Evolutionary conservation across 2,113 vertebrate genomes (phyloP), one percentile per base, ranked within the genome.

Genomic region (Hucho hucho): DNA sequence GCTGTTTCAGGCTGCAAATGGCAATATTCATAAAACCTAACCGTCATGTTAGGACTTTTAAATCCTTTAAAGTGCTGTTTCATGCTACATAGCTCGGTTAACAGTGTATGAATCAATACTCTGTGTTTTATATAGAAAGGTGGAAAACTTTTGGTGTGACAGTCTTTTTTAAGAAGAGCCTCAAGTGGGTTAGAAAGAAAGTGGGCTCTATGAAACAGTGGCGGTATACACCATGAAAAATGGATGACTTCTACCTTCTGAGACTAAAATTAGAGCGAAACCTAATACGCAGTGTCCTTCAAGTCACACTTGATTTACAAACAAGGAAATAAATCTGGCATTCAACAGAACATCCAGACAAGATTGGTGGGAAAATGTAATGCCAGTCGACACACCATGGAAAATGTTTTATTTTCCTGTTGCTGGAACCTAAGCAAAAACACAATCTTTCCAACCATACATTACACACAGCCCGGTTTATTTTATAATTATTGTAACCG

Each of bases 181-280:
- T 71, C 6, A 70, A 77, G 85, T 79, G 49, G 63, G 76, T 68
- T 43, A 43, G 86, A 81, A 75, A 69, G 43, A 69, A 74, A 61
- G 73, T 67, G 68, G 64, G 66, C 11, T 25, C 67, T 75, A 1
- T 75, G 84, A 89, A 79, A 78, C 78, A 67, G 72, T 67, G 70
- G 69, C 79, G 81, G 82, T 78, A 76, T 81, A 73, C 69, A 81
- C 64, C 87, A 89, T 91, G 81, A 88, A 91, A 90, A 89, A 90
- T 90, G 84, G 84, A 91, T 89, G 89, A 89, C 84, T 80, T 84
- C 82, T 70, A 82, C 81, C 84, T 86, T 74, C 73, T 3, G 65
- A 80, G 83, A 89, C 85, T 86, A 90, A 89, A 89, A 89, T 87
- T 88, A 90, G 87, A 87, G 77, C 77, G 88, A 76, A 90, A 90